Evolutionary conservation across 2,113 vertebrate genomes (phyloP).

Genomic region (Urocitellus parryii): DNA sequence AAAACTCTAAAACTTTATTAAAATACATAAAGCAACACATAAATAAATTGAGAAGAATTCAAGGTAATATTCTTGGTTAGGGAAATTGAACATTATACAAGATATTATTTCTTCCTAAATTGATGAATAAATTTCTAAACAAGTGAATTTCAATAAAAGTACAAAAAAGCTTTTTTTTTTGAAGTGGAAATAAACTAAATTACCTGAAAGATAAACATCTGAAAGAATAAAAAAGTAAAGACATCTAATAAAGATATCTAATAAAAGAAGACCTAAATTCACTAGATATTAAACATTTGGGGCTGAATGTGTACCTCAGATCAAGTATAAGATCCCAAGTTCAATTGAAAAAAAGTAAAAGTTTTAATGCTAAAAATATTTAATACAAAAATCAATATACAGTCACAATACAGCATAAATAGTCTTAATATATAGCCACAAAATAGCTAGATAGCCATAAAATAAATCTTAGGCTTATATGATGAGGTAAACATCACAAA

Average conservation of each 20-base stretch:
- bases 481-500: neutral
- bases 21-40: neutral
- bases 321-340: neutral
- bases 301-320: neutral
- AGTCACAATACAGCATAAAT: neutral
- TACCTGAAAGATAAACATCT: neutral
- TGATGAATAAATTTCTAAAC: neutral
- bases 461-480: neutral
- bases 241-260: neutral
- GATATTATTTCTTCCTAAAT: neutral
- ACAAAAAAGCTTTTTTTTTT: neutral
- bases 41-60: neutral
- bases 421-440: neutral
- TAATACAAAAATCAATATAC: neutral
- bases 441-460: neutral
- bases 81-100: neutral
- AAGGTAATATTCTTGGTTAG: neutral
- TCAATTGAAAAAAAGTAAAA: neutral
- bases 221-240: neutral
- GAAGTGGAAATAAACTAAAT: neutral
- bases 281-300: neutral
- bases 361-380: neutral
- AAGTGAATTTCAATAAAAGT: conserved; percentile 4
- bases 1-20: conserved; percentile 3
- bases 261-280: neutral